Conservation (phyloP, 2,888 invertebrate genomes). For the Tanypteryx hageni region DNA sequence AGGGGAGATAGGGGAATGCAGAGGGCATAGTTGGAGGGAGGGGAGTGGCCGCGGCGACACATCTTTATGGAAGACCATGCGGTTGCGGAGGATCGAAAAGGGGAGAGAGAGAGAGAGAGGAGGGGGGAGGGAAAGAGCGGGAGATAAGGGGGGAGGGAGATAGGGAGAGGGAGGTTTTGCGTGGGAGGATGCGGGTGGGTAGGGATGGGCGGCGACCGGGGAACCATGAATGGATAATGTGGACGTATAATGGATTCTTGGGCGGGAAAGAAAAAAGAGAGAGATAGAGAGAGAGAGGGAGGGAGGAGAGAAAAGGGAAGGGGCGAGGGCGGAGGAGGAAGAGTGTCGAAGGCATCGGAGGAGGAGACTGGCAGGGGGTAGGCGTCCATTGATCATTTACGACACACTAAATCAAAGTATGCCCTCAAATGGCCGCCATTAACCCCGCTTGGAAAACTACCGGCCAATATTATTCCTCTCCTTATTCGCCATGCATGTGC, state of each 20-base stretch:
- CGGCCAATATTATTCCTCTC: slow-evolving; percentile 39
- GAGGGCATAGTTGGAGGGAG: neutral
- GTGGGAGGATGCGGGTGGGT: neutral
- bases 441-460: slow-evolving; percentile 48
- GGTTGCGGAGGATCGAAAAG: neutral
- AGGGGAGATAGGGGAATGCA: neutral
- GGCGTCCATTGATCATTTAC: slow-evolving; percentile 60
- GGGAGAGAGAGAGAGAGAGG: neutral
- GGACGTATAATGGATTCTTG: slow-evolving; percentile 54
- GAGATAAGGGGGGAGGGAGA: neutral
- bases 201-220: neutral
- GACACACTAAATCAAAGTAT: slow-evolving; percentile 58
- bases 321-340: neutral
- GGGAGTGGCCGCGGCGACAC: slow-evolving; percentile 17
- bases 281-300: neutral
- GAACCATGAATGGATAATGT: slow-evolving; percentile 57
- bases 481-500: neutral
- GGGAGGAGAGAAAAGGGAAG: neutral
- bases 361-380: neutral
- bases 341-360: neutral
- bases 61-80: slow-evolving; percentile 31
- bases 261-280: neutral
- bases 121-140: neutral
- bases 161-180: neutral
- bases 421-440: slow-evolving; percentile 56